Evolutionary conservation across 2,113 vertebrate genomes (phyloP).

Genomic region (Isichthys henryi): DNA sequence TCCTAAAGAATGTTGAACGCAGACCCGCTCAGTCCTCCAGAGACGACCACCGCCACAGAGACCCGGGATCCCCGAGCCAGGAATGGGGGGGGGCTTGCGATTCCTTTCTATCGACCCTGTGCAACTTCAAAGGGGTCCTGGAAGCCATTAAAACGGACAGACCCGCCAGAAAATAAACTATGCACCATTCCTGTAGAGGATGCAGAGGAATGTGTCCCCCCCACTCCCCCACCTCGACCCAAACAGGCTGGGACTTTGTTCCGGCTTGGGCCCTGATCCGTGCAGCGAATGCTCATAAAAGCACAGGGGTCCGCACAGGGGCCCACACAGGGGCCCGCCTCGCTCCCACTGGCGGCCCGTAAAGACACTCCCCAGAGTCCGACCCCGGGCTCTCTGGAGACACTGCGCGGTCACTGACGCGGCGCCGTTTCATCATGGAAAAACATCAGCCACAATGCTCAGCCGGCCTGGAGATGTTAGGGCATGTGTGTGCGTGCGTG

Average conservation of each 20-base stretch:
- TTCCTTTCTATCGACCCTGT: not conserved
- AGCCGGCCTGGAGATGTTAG: not conserved
- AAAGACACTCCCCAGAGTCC: not conserved
- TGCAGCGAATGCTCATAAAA: slow-evolving; percentile 1
- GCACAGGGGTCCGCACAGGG: not conserved
- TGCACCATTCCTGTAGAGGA: slow-evolving; percentile 7
- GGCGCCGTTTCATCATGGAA: not conserved
- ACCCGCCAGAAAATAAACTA: slow-evolving; percentile 23
- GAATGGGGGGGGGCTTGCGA: not conserved
- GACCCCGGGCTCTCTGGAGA: not conserved
- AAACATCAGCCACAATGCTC: not conserved
- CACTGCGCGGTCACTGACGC: not conserved
- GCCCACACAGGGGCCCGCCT: not conserved
- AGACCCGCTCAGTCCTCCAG: slow-evolving; percentile 11
- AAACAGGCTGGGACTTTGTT: not conserved
- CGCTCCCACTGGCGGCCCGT: not conserved
- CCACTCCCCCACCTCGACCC: not conserved
- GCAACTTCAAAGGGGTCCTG: slow-evolving; percentile 24
- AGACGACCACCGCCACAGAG: not conserved
- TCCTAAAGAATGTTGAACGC: slow-evolving; percentile 26
- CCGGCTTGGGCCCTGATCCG: not conserved
- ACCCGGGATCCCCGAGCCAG: slow-evolving; percentile 6
- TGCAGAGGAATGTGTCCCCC: not conserved
- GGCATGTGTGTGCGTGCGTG: not conserved
- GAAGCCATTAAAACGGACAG: slow-evolving; percentile 23